Base-by-base conservation (phyloP, 2,888 invertebrate species). In the Congeria kusceri region DNA sequence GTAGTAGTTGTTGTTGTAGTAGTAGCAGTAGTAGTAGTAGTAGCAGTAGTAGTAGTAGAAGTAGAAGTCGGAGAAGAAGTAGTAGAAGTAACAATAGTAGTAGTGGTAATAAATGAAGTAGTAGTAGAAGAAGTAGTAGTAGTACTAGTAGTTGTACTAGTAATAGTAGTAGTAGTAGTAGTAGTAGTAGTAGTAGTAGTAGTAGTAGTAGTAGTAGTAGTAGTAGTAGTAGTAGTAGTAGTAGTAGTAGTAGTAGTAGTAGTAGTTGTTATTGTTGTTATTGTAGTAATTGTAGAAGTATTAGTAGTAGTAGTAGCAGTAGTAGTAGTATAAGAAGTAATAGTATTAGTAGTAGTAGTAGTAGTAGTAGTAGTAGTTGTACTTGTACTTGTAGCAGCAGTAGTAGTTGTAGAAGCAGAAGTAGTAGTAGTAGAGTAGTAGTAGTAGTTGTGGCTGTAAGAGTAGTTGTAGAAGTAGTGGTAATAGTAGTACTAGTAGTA, bases 221-320 rank as follows among this genome's bases (percentile, higher is more conserved):
- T 29, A 62, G 62, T 29, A 62, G 62, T 62, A 62, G 62, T 39
- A 62, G 62, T 29, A 47, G 29, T 23, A 46, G 68, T 62, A 68
- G 74, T 62, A 61, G 74, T 68, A 74, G 74, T 68, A 68, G 68
- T 74, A 74, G 74, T 68, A 74, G 74, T 61, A 74, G 68, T 57
- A 74, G 63, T 61, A 68, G 68, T 74, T 61, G 67, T 61, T 49
- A 62, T 59, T 68, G 74, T 68, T 68, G 68, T 67, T 61, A 61
- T 53, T 61, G 62, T 20, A 62, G 44, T 23, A 62, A 39, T 32
- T 32, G 39, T 32, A 39, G 62, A 2, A 62, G 32, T 32, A 32
- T 4, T 32, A 32, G 32, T 32, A 32, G 32, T 32, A 32, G 32
- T 32, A 32, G 32, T 32, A 32, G 32, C 11, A 32, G 32, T 32